Evolutionary conservation across 2,888 invertebrate species (phyloP).

Genomic region (Sturmia bella): DNA sequence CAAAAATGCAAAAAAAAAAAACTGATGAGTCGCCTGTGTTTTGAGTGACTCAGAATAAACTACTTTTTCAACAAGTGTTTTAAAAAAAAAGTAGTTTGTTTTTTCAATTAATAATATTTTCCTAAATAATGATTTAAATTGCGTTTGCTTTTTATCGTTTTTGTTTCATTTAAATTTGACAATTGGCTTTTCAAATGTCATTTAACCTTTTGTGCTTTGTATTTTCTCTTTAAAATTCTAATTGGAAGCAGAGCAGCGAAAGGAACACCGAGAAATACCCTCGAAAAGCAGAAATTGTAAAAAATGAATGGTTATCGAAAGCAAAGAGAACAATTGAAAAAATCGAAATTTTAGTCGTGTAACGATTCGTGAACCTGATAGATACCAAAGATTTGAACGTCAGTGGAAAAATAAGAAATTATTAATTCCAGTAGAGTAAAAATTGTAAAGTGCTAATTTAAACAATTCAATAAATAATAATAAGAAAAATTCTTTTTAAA

Average conservation of each 20-base stretch:
- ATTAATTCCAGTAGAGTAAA: slow-evolving; percentile 46
- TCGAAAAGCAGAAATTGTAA: slow-evolving; percentile 55
- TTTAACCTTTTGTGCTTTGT: slow-evolving; percentile 39
- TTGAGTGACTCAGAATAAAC: slow-evolving; percentile 44
- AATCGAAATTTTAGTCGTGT: slow-evolving; percentile 73
- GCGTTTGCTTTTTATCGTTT: not conserved
- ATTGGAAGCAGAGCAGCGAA: slow-evolving; percentile 19
- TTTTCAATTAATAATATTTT: too few species aligned
- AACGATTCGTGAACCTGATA: slow-evolving; percentile 72
- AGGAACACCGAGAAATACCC: slow-evolving; percentile 56
- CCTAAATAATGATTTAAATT: not conserved
- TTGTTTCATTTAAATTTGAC: slow-evolving; percentile 60
- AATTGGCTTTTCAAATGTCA: slow-evolving; percentile 59
- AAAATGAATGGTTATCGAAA: slow-evolving; percentile 62
- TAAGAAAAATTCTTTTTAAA: not conserved
- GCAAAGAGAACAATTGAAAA: slow-evolving; percentile 65
- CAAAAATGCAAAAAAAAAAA: slow-evolving; percentile 32
- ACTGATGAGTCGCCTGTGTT: slow-evolving; percentile 26
- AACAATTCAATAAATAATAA: slow-evolving; percentile 20
- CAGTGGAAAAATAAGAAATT: slow-evolving; percentile 65
- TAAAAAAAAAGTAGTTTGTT: not conserved
- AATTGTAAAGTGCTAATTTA: slow-evolving; percentile 43
- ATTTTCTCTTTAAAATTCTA: slow-evolving; percentile 43
- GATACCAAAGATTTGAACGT: slow-evolving; percentile 73
- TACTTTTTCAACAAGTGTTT: slow-evolving; percentile 7